Evolutionary conservation across 2,113 vertebrate species (phyloP).

Genomic region (Phainopepla nitens): DNA sequence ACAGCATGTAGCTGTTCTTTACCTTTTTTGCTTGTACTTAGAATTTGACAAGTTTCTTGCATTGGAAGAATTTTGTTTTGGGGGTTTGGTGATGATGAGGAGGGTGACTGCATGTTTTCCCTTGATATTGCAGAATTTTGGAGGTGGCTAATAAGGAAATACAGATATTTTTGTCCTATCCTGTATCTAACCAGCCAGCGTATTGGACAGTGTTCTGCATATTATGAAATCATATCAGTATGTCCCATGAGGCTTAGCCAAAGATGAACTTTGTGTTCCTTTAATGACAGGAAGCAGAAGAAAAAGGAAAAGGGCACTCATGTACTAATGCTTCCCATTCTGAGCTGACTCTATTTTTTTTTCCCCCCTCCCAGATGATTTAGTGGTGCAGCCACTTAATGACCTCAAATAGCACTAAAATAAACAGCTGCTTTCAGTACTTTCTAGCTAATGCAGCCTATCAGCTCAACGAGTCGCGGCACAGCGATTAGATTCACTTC

Average conservation of each 20-base stretch:
- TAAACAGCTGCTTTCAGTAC: slow-evolving; percentile 45
- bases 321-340: neutral
- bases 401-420: slow-evolving; percentile 33
- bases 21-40: neutral
- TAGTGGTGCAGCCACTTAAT: slow-evolving; percentile 23
- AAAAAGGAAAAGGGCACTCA: neutral
- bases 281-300: slow-evolving; percentile 2
- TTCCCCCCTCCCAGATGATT: neutral
- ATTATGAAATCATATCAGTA: neutral
- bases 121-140: neutral
- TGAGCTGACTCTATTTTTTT: neutral
- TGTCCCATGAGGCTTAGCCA: neutral
- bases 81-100: neutral
- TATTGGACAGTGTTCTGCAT: neutral
- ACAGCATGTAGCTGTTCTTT: accelerated
- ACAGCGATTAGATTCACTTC: slow-evolving; percentile 46
- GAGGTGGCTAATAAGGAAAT: neutral
- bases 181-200: neutral
- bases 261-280: neutral
- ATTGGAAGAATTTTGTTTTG: neutral
- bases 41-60: neutral
- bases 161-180: neutral
- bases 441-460: slow-evolving; percentile 44
- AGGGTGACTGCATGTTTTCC: neutral
- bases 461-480: slow-evolving; percentile 37